Percentiles rank a stretch among this genome's conserved stretches.
phyloP scores from a whole-genome alignment of 2,797 vertebrate genomes.

The Phrynocephalus vlangalii region DNA sequence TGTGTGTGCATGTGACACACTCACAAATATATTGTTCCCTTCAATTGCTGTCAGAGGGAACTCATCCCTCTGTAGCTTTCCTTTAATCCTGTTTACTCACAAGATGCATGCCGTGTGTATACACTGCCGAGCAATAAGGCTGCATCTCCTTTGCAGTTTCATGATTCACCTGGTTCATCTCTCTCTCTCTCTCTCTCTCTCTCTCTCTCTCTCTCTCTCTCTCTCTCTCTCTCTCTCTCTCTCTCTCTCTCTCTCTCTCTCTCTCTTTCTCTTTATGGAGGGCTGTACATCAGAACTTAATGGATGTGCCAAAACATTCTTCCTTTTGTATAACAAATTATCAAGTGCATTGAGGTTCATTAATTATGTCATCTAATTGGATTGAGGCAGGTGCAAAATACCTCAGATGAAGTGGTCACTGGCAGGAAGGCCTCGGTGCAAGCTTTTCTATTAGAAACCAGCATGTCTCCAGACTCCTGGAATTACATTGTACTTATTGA shows the following conservation, averaged over 20 bases:
- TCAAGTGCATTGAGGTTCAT: constrained; percentile 88
- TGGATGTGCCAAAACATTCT: constrained; percentile 84
- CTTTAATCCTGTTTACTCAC: constrained; percentile 32
- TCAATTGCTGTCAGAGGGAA: constrained; percentile 48
- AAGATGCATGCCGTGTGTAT: constrained; percentile 44
- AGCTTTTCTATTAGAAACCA: constrained; percentile 99
- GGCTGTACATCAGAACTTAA: constrained; percentile 86
- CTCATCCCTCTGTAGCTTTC: constrained; percentile 18
- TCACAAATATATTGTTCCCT: constrained; percentile 20
- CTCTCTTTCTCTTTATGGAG: constrained; percentile 57
- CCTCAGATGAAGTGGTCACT: constrained; percentile 95
- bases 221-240: too few relatives aligned
- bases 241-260: constrained; percentile 7
- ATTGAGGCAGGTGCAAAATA: constrained; percentile 95
- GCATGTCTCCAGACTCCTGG: constrained; percentile 96
- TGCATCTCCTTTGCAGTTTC: constrained; percentile 29
- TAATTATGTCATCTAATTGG: constrained; percentile 99
- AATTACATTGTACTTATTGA: constrained; percentile 99
- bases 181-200: constrained; percentile 14
- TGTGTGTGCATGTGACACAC: background rate
- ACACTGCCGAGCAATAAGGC: constrained; percentile 35
- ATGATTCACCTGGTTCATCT: constrained; percentile 3
- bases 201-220: too few relatives aligned
- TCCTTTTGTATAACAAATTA: constrained; percentile 90
- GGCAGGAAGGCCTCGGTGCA: constrained; percentile 87